phyloP scores from a whole-genome alignment of 2,797 vertebrate genomes.

The Thaleichthys pacificus region DNA sequence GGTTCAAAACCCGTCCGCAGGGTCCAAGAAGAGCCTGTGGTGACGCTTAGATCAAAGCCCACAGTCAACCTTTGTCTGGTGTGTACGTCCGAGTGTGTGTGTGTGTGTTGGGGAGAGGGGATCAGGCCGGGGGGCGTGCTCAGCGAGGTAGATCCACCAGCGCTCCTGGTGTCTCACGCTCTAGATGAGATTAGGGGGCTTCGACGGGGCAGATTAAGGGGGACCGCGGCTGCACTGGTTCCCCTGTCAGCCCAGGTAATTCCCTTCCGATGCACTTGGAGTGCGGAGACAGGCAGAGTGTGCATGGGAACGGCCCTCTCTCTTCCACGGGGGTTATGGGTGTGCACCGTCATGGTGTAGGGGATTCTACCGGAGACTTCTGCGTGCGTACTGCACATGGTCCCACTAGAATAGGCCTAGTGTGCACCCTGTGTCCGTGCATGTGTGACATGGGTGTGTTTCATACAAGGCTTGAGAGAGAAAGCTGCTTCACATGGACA shows the following conservation, averaged over 20 bases:
- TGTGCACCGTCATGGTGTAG: background rate
- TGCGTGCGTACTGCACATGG: background rate
- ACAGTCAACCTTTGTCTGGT: too few species aligned
- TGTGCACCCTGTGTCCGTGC: too few species aligned
- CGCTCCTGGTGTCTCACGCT: constrained; percentile 48
- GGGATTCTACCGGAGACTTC: too few species aligned
- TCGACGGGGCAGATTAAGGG: constrained; percentile 65
- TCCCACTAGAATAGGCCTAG: too few species aligned
- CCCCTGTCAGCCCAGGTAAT: constrained; percentile 50
- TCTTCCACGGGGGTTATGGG: background rate
- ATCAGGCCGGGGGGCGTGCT: constrained; percentile 15
- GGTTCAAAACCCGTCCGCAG: too few species aligned
- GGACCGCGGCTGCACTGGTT: constrained; percentile 51
- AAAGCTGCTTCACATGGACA: too few species aligned
- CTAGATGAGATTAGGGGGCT: constrained; percentile 64
- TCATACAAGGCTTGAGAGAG: too few species aligned
- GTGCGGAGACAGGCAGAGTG: constrained; percentile 40
- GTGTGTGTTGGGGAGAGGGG: too few species aligned
- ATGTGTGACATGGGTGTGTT: too few species aligned
- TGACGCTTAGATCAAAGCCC: too few species aligned
- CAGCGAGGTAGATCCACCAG: constrained; percentile 51
- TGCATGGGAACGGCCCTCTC: constrained; percentile 28
- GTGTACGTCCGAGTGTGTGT: too few species aligned
- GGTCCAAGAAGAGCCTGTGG: too few species aligned
- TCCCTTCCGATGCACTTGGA: constrained; percentile 38